Evolutionary conservation across 1,140 invertebrate genomes (phyloP), one percentile per base, ranked within the genome.

Genomic region (Pissodes strobi): DNA sequence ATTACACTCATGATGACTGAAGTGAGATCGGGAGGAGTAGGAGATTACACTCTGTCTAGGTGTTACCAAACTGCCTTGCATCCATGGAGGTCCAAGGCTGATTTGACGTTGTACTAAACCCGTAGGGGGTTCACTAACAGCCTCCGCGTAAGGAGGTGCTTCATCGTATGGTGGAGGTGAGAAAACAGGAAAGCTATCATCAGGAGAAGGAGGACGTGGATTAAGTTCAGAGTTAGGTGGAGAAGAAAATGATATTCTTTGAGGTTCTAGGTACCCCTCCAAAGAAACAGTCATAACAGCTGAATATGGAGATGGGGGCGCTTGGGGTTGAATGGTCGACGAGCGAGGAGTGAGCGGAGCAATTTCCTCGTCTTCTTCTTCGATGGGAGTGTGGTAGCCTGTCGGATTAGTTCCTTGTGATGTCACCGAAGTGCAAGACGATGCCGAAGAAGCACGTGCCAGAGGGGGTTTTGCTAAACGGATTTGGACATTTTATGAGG

Each of bases 1-100:
- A 76, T 90, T 92, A 92, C 90, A 92, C 82, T 89, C 90, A 72
- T 92, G 90, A 81, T 93, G 90, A 61, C 89, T 91, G 38, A 83
- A 83, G 66, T 85, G 85, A 30, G 86, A 87, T 67, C 85, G 81
- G 34, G 89, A 89, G n/a, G 86, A 87, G 64, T 85, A 82, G 8
- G 87, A 88, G 70, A 89, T 81, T 69, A 88, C 83, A 17, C 87
- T 90, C 51, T 85, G 83, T 22, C 86, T 80, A 37, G 87, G 84
- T 34, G 85, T 84, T 56, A 81, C 67, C 22, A 75, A 70, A 57
- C 72, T 72, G 6, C 74, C 77, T 30, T 76, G 76, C 67, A 82
- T 78, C 84, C 86, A 88, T 0, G 83, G 82, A 6, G 84, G 82
- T 1, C 82, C 83, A 48, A 82, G 76, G 53, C 81, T 81, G 37